A percentile compares a stretch with the other conserved stretches of the same genome.
Evolutionary conservation across 2,113 vertebrate genomes (phyloP).

Genomic region (Scortum barcoo): DNA sequence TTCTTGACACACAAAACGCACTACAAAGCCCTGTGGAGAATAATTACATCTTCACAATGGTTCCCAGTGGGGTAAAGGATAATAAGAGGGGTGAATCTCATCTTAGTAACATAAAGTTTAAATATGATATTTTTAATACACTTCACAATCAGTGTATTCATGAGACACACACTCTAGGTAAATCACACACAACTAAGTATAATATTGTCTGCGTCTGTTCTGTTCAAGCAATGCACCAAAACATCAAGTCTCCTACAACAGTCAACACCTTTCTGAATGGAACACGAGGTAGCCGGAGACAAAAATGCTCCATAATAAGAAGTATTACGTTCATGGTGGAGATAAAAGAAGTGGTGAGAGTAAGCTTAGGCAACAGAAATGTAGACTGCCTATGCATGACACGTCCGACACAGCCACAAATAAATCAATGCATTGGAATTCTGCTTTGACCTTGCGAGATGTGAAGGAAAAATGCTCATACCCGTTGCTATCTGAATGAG

Average conservation of each 20-base stretch:
- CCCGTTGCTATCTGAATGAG: constrained; percentile 54
- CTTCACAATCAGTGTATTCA: not conserved
- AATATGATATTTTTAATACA: not conserved
- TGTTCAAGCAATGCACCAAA: not conserved
- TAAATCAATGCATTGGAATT: constrained; percentile 57
- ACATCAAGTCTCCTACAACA: not conserved
- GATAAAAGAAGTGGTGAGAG: not conserved
- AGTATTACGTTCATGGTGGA: not conserved
- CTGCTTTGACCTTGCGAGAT: constrained; percentile 68
- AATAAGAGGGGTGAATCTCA: constrained; percentile 10
- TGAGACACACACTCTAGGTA: not conserved
- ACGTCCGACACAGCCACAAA: constrained; percentile 38
- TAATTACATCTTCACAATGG: constrained; percentile 21
- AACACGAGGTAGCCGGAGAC: not conserved
- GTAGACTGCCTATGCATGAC: constrained; percentile 40
- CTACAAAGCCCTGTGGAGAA: constrained; percentile 16
- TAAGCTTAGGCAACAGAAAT: constrained; percentile 18
- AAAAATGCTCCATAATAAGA: constrained; percentile 1
- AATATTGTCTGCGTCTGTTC: not conserved
- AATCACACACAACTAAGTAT: constrained; percentile 5
- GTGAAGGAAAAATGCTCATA: constrained; percentile 47
- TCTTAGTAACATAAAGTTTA: not conserved
- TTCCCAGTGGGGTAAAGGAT: constrained; percentile 20
- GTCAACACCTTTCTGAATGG: not conserved
- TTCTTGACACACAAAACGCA: not conserved